Conservation (phyloP, 2,113 vertebrate species). For the Zosterops japonicus region DNA sequence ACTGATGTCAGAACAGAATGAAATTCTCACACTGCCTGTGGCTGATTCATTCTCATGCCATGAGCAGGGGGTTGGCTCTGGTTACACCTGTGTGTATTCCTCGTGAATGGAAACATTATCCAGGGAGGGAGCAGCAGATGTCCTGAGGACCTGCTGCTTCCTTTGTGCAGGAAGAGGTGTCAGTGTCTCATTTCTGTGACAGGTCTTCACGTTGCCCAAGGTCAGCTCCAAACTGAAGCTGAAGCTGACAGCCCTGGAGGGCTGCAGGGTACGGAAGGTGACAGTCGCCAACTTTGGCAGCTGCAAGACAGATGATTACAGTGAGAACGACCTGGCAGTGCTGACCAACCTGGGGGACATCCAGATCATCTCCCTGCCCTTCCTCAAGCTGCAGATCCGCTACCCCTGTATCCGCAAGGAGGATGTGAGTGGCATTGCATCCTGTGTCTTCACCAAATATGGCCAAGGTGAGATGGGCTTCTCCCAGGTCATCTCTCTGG, state of each 20-base stretch:
- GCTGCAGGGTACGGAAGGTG: constrained; percentile 88
- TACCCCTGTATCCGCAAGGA: constrained; percentile 93
- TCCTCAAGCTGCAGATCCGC: constrained; percentile 91
- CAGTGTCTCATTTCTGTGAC: neutral
- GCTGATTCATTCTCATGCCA: neutral
- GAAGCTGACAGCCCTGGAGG: constrained; percentile 92
- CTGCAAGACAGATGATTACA: constrained; percentile 83
- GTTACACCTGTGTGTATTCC: neutral
- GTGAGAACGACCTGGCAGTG: constrained; percentile 86
- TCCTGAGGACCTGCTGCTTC: neutral
- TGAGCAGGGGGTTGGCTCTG: neutral
- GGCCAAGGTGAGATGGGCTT: constrained; percentile 84
- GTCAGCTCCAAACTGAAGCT: constrained; percentile 93
- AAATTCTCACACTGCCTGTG: neutral
- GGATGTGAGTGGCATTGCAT: constrained; percentile 96
- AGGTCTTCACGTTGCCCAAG: constrained; percentile 95
- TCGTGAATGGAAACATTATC: neutral
- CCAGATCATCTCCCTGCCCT: constrained; percentile 90
- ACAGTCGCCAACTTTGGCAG: constrained; percentile 88
- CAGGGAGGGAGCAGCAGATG: neutral
- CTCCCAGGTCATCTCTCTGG: neutral
- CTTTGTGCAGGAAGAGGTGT: neutral
- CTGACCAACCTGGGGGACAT: constrained; percentile 95
- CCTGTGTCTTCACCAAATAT: constrained; percentile 94
- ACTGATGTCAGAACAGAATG: neutral